A percentile compares a stretch with the other conserved stretches of the same genome.
These are phyloP conservation scores for Tinamus major DNA, from an alignment of 2,797 vertebrate species.

Conservation along the genomic window DNA sequence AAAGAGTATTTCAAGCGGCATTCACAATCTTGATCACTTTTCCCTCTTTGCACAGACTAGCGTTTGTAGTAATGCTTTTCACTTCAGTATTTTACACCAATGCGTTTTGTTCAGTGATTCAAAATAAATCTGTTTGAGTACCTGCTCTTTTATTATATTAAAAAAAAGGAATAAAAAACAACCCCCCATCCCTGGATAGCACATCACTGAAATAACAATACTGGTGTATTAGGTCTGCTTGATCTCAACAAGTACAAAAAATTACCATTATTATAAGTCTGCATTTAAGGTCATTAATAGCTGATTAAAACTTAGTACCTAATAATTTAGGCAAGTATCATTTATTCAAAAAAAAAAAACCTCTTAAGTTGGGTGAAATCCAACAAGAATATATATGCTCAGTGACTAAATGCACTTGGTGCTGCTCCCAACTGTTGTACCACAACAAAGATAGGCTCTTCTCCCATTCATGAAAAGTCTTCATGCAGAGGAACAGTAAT, in stretches of 20 bases:
- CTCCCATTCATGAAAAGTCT: constrained; percentile 79
- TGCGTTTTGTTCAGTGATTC: constrained; percentile 79
- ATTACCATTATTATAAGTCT: constrained; percentile 66
- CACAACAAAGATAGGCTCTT: constrained; percentile 91
- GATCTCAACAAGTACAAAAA: constrained; percentile 79
- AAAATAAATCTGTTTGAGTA: constrained; percentile 78
- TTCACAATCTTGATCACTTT: constrained; percentile 69
- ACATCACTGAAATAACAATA: constrained; percentile 87
- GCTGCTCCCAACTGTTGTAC: constrained; percentile 98
- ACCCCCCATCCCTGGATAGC: constrained; percentile 59
- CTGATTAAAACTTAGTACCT: constrained; percentile 81
- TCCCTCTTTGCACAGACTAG: constrained; percentile 71
- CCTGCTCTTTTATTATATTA: constrained; percentile 67
- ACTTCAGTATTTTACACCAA: constrained; percentile 78
- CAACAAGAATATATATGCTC: constrained; percentile 87
- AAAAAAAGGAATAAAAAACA: background rate
- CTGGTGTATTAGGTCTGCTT: constrained; percentile 89
- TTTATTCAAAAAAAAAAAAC: constrained; percentile 70
- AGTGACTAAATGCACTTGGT: constrained; percentile 86
- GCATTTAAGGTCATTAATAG: constrained; percentile 76
- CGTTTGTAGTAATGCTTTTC: constrained; percentile 92
- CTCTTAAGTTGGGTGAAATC: constrained; percentile 92
- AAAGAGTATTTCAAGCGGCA: constrained; percentile 77
- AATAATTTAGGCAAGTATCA: constrained; percentile 84
- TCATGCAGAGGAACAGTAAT: constrained; percentile 81